Evolutionary conservation across 2,113 vertebrate species (phyloP).

Genomic region (Strigops habroptila): DNA sequence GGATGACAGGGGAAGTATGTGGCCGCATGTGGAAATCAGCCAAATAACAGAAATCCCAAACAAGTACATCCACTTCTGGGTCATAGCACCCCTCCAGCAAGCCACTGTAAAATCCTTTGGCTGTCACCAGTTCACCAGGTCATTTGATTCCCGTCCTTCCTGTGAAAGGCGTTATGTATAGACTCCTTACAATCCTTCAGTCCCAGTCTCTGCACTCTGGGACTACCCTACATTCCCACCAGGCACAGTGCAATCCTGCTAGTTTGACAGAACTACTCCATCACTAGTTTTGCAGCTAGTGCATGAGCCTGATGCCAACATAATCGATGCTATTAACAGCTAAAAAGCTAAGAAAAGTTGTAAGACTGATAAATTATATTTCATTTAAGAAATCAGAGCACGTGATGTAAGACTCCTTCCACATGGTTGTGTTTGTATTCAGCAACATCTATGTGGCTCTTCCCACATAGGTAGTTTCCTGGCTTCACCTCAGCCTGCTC

Average conservation of each 20-base stretch:
- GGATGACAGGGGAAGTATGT: not conserved
- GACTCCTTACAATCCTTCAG: not conserved
- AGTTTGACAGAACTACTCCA: not conserved
- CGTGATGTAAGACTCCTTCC: fast-evolving
- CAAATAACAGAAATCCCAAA: not conserved
- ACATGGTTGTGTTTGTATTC: not conserved
- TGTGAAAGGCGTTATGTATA: not conserved
- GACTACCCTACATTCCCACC: not conserved
- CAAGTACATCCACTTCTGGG: not conserved
- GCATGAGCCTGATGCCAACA: not conserved
- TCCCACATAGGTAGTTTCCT: not conserved
- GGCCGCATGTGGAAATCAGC: not conserved
- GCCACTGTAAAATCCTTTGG: not conserved
- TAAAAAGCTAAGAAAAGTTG: not conserved
- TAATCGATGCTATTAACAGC: not conserved
- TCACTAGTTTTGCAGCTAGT: not conserved
- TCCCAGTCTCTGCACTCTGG: not conserved
- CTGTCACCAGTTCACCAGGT: not conserved
- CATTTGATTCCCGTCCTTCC: not conserved
- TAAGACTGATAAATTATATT: not conserved
- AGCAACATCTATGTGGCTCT: not conserved
- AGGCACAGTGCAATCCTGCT: not conserved
- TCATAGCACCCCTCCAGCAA: not conserved
- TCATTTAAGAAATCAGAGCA: not conserved
- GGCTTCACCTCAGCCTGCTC: not conserved